Evolutionary conservation across 2,113 vertebrate genomes (phyloP).

Genomic region (Felis catus): F.catus_Fca126_mat1.0 CM031419.1:22731001-22731500

Average conservation of each 20-base stretch:
- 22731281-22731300: not conserved
- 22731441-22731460: not conserved
- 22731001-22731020: not conserved
- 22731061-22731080: not conserved
- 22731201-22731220: not conserved
- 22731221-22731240: not conserved
- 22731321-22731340: not conserved
- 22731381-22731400: not conserved
- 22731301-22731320: not conserved
- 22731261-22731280: not conserved
- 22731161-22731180: not conserved
- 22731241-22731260: too few species aligned
- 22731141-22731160: not conserved
- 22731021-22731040: accelerated
- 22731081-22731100: not conserved
- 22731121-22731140: not conserved
- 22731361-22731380: too few species aligned
- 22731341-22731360: not conserved
- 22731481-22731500: accelerated
- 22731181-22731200: not conserved
- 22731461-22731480: not conserved
- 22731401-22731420: not conserved
- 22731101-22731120: too few species aligned
- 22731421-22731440: not conserved
- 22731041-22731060: not conserved